Evolutionary conservation across 2,797 vertebrate genomes (phyloP).

Genomic region (Thamnophis elegans): DNA sequence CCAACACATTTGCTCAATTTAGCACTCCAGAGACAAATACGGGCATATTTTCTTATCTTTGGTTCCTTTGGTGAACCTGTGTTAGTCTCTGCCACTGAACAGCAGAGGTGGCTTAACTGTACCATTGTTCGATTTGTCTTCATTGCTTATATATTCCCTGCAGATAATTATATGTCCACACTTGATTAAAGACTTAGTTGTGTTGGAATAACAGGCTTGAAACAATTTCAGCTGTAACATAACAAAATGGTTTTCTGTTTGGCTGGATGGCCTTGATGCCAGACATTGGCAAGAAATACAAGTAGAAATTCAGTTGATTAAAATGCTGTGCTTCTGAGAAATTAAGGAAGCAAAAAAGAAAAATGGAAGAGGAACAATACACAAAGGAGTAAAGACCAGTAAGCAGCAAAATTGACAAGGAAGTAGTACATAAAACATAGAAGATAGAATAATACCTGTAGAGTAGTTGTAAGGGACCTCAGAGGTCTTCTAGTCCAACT

Average conservation of each 20-base stretch:
- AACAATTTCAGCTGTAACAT: background rate
- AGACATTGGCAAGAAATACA: background rate
- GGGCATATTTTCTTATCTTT: constrained; percentile 45
- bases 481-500: background rate
- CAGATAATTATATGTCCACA: constrained; percentile 24
- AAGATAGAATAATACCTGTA: background rate
- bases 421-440: background rate
- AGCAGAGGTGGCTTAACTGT: constrained; percentile 26
- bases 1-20: constrained; percentile 34
- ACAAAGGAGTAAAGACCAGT: background rate
- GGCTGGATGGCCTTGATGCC: background rate
- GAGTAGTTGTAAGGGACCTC: background rate
- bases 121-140: constrained; percentile 13
- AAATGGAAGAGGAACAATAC: background rate
- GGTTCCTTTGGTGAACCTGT: constrained; percentile 42
- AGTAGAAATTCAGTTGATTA: background rate
- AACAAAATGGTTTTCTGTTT: background rate
- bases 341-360: background rate
- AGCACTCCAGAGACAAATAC: constrained; percentile 45
- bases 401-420: background rate
- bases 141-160: constrained; percentile 28
- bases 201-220: background rate
- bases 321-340: background rate
- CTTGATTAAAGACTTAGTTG: constrained; percentile 34
- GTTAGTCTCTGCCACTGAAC: constrained; percentile 26